Evolutionary conservation across 2,113 vertebrate genomes (phyloP).

Genomic region (Miniopterus natalensis): DNA sequence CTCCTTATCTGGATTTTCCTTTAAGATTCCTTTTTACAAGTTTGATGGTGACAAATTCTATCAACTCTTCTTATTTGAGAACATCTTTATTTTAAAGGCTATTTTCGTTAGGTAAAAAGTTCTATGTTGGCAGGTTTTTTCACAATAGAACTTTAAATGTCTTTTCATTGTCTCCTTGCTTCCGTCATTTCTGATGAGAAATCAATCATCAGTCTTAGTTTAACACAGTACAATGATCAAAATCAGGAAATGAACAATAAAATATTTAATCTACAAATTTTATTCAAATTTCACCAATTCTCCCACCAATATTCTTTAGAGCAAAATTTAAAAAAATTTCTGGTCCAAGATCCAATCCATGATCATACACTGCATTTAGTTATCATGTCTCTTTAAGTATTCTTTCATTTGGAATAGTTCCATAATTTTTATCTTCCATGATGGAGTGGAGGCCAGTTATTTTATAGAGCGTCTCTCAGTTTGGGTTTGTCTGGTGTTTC

Average conservation of each 20-base stretch:
- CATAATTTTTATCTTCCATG: background rate
- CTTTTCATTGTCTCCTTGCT: background rate
- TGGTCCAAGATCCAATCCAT: background rate
- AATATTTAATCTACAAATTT: background rate
- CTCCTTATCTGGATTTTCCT: background rate
- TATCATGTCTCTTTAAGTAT: background rate
- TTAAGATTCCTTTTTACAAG: background rate
- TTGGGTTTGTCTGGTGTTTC: background rate
- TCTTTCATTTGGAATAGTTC: background rate
- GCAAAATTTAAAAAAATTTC: too few species aligned
- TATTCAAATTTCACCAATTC: background rate
- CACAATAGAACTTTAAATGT: background rate
- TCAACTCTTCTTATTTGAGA: background rate
- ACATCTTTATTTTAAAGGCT: conserved; percentile 1
- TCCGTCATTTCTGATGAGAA: background rate
- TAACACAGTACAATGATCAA: background rate
- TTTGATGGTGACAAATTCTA: background rate
- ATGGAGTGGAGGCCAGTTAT: background rate
- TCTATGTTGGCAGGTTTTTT: background rate
- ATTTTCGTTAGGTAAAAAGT: background rate
- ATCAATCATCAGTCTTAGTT: background rate
- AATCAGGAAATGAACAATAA: background rate
- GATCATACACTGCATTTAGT: background rate
- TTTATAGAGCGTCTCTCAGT: background rate
- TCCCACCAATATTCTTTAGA: background rate